Evolutionary conservation across 2,797 vertebrate genomes (phyloP).

Genomic region (Enteromius thamalakanensis): DNA sequence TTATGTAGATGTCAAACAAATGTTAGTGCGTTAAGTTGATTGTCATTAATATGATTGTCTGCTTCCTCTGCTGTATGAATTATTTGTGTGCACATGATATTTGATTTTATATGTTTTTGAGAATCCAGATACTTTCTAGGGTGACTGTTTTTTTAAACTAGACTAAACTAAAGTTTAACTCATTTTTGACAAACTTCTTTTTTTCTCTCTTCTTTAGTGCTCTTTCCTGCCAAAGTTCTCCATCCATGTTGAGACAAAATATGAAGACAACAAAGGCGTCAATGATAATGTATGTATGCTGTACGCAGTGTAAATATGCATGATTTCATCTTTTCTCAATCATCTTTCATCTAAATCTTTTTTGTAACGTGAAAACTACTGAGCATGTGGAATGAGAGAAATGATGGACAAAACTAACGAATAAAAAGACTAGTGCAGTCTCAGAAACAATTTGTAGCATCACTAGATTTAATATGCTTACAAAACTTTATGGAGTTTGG

Average conservation of each 20-base stretch:
- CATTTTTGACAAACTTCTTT: background rate
- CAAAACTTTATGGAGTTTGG: background rate
- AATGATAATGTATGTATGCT: constrained; percentile 83
- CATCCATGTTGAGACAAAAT: constrained; percentile 90
- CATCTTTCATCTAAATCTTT: background rate
- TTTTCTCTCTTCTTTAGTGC: constrained; percentile 79
- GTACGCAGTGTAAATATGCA: background rate
- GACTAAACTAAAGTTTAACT: background rate
- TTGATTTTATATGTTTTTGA: background rate
- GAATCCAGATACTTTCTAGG: background rate
- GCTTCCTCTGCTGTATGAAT: background rate
- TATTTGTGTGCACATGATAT: background rate
- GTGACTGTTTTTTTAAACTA: background rate
- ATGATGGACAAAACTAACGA: background rate
- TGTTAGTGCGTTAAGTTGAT: background rate
- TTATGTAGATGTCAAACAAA: background rate
- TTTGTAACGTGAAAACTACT: background rate
- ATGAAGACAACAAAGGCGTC: constrained; percentile 80
- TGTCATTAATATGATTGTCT: background rate
- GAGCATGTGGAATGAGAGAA: background rate
- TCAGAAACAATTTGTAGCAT: background rate
- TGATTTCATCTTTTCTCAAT: constrained; percentile 10
- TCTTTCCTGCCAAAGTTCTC: constrained; percentile 93
- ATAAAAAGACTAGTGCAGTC: background rate
- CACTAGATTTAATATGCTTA: background rate